Base-by-base conservation (phyloP, 2,797 vertebrate species). In the Ctenochaetus hawaiiensis region DNA sequence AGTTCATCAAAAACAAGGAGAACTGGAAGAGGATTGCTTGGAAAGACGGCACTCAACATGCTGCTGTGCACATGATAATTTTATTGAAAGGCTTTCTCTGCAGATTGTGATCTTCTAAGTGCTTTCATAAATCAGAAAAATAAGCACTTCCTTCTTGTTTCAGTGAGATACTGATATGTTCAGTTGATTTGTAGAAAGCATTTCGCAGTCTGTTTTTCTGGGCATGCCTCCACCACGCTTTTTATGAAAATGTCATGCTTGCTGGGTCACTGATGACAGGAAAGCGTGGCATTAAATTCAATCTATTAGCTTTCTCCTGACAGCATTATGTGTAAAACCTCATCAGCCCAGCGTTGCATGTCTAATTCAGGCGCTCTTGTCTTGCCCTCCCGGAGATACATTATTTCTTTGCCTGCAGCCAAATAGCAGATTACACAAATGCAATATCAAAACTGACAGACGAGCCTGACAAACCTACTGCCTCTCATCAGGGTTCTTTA, bases 371-470 rank as follows among this genome's bases (percentile, higher is more conserved):
- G 14, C 34, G 6, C 59, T 76, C 65, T 81, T 64, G 53, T 78
- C 62, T 69, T 37, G 53, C 59, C 73, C 62, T 81, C 39, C 10
- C 66, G 54, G 18, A 87, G 69, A 80, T 82, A 63, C 75, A 76
- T 82, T 89, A 82, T 85, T 81, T 67, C 14, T 79, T 73, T 53
- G 70, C 87, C 85, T 64, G 70, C 64, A 80, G 82, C 77, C 56
- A 74, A 76, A 86, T 58, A 37, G 61, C 60, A 56, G 34, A 63
- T 58, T 37, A 76, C 70, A 82, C 68, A 77, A 87, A 73, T 52
- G 68, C 58, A 61, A 80, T 84, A 85, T 89, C 37, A 75, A 77
- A 78, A 81, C 53, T 81, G 86, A 89, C 86, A 86, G 64, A 80
- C 59, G 16, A 49, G 63, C 66, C 71, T 22, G 51, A 79, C 69